These are phyloP conservation scores for Xiphias gladius DNA, from an alignment of 2,113 vertebrate species.

Conservation along the genomic window DNA sequence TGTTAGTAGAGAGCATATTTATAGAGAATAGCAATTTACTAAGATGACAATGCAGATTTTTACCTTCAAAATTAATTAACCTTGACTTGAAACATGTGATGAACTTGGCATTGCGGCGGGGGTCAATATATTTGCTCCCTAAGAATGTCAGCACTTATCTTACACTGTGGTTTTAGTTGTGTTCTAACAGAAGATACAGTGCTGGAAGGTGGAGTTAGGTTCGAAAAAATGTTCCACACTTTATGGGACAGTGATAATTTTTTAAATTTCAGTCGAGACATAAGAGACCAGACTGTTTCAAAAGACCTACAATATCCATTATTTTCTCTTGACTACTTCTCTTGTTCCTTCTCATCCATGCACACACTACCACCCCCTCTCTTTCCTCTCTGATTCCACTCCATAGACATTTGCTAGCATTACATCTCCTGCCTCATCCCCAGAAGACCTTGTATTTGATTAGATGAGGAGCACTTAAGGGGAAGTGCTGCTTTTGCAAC, in stretches of 20 bases:
- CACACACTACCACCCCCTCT: background rate
- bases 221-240: background rate
- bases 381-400: conserved; percentile 28
- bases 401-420: conserved; percentile 34
- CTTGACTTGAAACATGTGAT: background rate
- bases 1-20: background rate
- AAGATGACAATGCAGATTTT: background rate
- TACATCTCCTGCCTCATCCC: conserved; percentile 48
- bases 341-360: conserved; percentile 15
- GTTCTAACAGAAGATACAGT: background rate
- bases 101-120: no score
- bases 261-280: background rate
- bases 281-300: background rate
- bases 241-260: conserved; percentile 4
- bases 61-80: background rate
- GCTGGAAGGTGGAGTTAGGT: background rate
- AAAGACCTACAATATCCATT: background rate
- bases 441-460: conserved; percentile 75
- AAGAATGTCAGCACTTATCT: background rate
- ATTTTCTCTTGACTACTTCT: background rate
- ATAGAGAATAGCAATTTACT: background rate
- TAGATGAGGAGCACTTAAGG: conserved; percentile 79
- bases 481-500: conserved; percentile 76
- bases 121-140: no score
- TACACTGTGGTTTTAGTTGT: conserved; percentile 7